Evolutionary conservation across 2,888 invertebrate genomes (phyloP).

Genomic region (Ophion costatus): DNA sequence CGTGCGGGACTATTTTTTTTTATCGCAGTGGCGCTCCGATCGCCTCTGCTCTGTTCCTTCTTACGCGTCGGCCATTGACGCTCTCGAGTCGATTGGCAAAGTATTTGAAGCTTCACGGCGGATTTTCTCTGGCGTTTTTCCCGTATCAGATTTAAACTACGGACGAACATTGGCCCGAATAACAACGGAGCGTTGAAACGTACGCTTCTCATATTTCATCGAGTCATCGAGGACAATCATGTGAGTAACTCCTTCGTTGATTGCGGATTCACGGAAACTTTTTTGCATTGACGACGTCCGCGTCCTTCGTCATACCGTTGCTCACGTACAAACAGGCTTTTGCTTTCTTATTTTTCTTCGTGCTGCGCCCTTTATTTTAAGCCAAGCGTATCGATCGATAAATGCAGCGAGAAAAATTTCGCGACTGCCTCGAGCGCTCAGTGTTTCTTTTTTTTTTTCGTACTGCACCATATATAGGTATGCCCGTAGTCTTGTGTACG

Average conservation of each 20-base stretch:
- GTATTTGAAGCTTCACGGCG: constrained; percentile 2
- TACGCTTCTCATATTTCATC: constrained; percentile 2
- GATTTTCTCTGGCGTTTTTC: constrained; percentile 37
- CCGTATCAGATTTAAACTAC: background rate
- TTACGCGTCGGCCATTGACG: constrained; percentile 70
- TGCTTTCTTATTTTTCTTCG: background rate
- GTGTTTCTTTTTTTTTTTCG: no score
- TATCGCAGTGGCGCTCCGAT: constrained; percentile 29
- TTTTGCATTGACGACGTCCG: background rate
- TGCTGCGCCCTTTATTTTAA: background rate
- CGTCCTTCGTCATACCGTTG: background rate
- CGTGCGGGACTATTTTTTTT: constrained; percentile 21
- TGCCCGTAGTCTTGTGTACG: no score
- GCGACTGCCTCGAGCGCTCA: no score
- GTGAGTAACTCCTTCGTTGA: constrained; percentile 42
- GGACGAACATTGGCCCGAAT: constrained; percentile 23
- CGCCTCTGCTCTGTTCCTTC: background rate
- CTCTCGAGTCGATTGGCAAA: constrained; percentile 56
- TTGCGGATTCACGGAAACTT: background rate
- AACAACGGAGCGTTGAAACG: background rate
- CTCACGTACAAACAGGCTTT: background rate
- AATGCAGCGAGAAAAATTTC: no score
- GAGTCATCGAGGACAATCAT: constrained; percentile 25
- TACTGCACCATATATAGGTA: no score
- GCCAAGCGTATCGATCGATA: background rate